Percentiles rank a stretch among this genome's conserved stretches.
These are phyloP conservation scores for Penelope pileata DNA, from an alignment of 2,113 vertebrate species.

Conservation along the genomic window DNA sequence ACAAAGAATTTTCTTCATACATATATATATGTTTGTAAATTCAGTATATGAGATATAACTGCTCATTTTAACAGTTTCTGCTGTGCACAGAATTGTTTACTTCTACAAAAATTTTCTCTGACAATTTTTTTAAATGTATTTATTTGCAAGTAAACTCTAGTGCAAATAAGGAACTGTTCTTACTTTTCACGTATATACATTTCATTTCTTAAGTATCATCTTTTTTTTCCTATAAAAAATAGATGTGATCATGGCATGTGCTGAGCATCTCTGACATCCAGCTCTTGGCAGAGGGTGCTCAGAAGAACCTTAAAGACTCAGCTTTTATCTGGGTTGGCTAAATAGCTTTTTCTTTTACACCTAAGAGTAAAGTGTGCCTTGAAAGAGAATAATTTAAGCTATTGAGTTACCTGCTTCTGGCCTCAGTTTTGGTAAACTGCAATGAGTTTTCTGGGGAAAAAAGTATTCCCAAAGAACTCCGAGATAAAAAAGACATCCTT, in stretches of 20 bases:
- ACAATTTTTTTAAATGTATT: not conserved
- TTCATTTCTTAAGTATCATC: not conserved
- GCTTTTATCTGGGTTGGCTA: not conserved
- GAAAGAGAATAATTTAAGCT: not conserved
- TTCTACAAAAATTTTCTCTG: not conserved
- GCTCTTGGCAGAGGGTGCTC: not conserved
- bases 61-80: not conserved
- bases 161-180: not conserved
- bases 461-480: not conserved
- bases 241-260: not conserved
- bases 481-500: not conserved
- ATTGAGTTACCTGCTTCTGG: not conserved
- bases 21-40: not conserved
- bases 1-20: not conserved
- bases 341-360: not conserved
- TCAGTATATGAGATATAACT: slow-evolving; percentile 31
- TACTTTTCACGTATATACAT: not conserved
- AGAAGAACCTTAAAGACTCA: not conserved
- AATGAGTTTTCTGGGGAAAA: not conserved
- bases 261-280: not conserved
- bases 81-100: not conserved
- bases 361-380: not conserved
- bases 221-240: not conserved
- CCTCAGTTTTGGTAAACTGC: not conserved
- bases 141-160: not conserved